A percentile compares a stretch with the other conserved stretches of the same genome.
phyloP scores from a whole-genome alignment of 2,888 invertebrate species.

The Catocala sponsa region DNA sequence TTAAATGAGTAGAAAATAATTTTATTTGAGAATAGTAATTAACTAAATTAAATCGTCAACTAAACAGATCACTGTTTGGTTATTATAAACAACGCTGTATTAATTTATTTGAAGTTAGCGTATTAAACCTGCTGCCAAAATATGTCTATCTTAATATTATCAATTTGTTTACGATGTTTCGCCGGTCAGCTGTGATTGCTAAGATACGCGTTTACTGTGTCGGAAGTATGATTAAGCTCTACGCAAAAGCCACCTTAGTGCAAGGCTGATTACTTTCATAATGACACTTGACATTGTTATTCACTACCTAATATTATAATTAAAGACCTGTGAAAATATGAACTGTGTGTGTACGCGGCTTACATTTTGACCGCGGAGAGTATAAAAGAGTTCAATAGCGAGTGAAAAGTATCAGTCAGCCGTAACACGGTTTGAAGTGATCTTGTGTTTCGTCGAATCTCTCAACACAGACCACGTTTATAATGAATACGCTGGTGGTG shows the following conservation, averaged over 20 bases:
- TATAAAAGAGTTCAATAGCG: constrained; percentile 72
- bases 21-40: too few species aligned
- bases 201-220: constrained; percentile 24
- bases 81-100: too few species aligned
- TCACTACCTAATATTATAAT: constrained; percentile 61
- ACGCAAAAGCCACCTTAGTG: constrained; percentile 62
- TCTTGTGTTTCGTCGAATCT: constrained; percentile 67
- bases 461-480: constrained; percentile 68
- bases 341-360: constrained; percentile 34
- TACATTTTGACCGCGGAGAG: constrained; percentile 61
- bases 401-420: constrained; percentile 72
- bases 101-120: too few species aligned
- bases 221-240: constrained; percentile 60
- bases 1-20: too few species aligned
- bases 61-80: too few species aligned
- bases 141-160: too few species aligned
- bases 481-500: constrained; percentile 87
- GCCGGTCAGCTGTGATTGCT: constrained; percentile 14
- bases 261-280: constrained; percentile 79
- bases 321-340: constrained; percentile 59
- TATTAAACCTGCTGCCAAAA: too few species aligned
- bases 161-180: constrained; percentile 15
- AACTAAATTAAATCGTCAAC: too few species aligned
- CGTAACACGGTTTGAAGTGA: constrained; percentile 74
- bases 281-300: constrained; percentile 79